Evolutionary conservation across 2,113 vertebrate genomes (phyloP).

Genomic region (Protomyctophum bolini): DNA sequence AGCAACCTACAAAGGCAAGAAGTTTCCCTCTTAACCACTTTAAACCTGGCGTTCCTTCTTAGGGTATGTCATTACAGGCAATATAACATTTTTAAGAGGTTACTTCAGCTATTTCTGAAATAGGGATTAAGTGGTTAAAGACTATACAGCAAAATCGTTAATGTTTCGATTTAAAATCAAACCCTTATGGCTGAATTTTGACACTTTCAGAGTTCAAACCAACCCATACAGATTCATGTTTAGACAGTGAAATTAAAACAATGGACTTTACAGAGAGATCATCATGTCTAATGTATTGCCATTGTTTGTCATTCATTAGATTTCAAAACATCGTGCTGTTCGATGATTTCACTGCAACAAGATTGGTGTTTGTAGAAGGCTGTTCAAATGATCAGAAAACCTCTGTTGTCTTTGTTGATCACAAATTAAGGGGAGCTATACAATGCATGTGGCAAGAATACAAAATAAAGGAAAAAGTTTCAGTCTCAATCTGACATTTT

Average conservation of each 20-base stretch:
- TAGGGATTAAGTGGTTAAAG: too few species aligned
- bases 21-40: too few species aligned
- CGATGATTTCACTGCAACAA: background rate
- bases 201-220: too few species aligned
- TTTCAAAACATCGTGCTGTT: background rate
- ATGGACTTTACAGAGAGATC: too few species aligned
- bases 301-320: constrained; percentile 13
- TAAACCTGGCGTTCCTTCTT: too few species aligned
- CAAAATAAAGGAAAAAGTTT: constrained; percentile 85
- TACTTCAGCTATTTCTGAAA: too few species aligned
- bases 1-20: background rate
- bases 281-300: background rate
- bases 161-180: background rate
- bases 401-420: constrained; percentile 52
- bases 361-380: background rate
- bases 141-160: too few species aligned
- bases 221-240: too few species aligned
- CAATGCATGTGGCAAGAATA: constrained; percentile 80
- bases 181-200: background rate
- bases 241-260: too few species aligned
- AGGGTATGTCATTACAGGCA: too few species aligned
- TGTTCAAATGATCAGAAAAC: constrained; percentile 5
- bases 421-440: constrained; percentile 85
- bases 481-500: constrained; percentile 93
- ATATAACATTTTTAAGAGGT: too few species aligned